Evolutionary conservation across 2,113 vertebrate genomes (phyloP).

Genomic region (Myrmecophaga tridactyla): DNA sequence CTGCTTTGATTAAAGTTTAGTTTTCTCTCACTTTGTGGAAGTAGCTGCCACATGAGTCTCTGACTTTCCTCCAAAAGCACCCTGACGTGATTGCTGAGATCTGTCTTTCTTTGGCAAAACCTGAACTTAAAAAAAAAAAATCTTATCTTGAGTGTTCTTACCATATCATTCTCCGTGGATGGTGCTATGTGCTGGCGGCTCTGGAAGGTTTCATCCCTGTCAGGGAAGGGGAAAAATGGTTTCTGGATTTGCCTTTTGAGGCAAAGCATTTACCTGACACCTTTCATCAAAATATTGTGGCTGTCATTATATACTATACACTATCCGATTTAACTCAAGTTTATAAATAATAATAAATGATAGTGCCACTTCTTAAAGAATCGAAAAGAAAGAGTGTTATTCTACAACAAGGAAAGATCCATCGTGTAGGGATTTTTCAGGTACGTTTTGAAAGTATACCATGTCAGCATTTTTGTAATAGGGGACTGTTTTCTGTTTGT

Average conservation of each 20-base stretch:
- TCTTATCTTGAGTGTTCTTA: background rate
- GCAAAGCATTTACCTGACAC: conserved; percentile 52
- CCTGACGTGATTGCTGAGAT: conserved; percentile 2
- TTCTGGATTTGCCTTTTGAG: conserved; percentile 37
- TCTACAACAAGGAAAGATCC: conserved; percentile 43
- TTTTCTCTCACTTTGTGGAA: conserved; percentile 51
- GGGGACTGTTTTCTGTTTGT: conserved; percentile 52
- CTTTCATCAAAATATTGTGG: conserved; percentile 46
- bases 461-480: conserved; percentile 51
- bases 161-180: fast-evolving
- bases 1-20: background rate
- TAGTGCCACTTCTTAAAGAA: conserved; percentile 38
- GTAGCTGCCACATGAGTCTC: conserved; percentile 53
- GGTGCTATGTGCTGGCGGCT: background rate
- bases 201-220: background rate
- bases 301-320: background rate
- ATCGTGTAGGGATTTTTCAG: conserved; percentile 34
- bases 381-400: background rate
- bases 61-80: conserved; percentile 13
- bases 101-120: conserved; percentile 37
- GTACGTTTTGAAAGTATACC: conserved; percentile 48
- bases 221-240: background rate
- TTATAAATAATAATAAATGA: conserved; percentile 64
- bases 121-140: too few species aligned
- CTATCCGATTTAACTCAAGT: background rate